Evolutionary conservation across 2,113 vertebrate genomes (phyloP).

Genomic region (Corythornis vintsioides): DNA sequence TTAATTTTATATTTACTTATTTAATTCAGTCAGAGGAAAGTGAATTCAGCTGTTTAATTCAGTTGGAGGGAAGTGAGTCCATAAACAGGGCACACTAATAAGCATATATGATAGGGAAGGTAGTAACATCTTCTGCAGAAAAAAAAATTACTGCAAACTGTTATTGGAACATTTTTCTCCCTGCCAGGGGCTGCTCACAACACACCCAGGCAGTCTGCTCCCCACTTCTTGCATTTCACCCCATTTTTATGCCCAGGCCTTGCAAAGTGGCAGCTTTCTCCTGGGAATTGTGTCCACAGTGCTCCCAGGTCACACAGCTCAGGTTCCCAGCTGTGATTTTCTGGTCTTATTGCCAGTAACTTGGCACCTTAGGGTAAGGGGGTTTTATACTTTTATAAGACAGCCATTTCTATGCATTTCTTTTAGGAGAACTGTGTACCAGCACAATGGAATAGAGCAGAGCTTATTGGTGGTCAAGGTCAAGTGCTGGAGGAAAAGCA

Average conservation of each 20-base stretch:
- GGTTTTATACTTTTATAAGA: background rate
- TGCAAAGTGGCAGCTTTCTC: background rate
- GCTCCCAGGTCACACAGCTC: background rate
- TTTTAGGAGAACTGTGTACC: background rate
- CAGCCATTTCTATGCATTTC: background rate
- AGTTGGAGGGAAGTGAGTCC: background rate
- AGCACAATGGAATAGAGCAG: background rate
- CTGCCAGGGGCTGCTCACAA: background rate
- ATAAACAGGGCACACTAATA: background rate
- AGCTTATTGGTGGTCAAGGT: background rate
- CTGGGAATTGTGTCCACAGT: background rate
- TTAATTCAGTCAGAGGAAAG: background rate
- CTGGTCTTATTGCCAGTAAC: background rate
- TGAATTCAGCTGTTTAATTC: constrained; percentile 1
- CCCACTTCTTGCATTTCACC: background rate
- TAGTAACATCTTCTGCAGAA: background rate
- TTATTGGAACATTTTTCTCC: background rate
- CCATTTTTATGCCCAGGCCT: background rate
- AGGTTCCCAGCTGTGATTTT: background rate
- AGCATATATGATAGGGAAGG: background rate
- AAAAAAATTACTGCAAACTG: background rate
- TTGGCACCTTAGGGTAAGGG: background rate
- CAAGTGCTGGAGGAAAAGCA: background rate
- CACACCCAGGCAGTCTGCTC: background rate
- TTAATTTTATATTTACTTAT: constrained; percentile 22